These are phyloP conservation scores for Poecilia gillii DNA, from an alignment of 2,797 vertebrate genomes.

Conservation along the genomic window DNA sequence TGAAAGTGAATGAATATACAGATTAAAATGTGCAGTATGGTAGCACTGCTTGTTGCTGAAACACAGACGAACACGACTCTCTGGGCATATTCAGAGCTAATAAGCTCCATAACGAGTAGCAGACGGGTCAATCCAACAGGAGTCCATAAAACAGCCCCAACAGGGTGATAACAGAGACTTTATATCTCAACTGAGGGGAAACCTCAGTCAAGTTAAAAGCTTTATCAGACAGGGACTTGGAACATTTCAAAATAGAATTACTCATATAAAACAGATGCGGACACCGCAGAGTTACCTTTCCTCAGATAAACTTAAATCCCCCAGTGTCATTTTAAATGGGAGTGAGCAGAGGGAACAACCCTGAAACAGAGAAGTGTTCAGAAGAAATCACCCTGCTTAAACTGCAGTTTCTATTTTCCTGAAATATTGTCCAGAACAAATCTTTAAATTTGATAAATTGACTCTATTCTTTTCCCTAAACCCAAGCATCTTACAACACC, in stretches of 20 bases:
- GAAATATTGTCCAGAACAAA: background rate
- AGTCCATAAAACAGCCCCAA: background rate
- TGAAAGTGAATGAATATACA: background rate
- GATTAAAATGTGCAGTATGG: background rate
- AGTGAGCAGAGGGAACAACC: background rate
- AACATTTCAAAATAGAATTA: background rate
- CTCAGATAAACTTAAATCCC: background rate
- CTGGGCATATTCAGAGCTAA: background rate
- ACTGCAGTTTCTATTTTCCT: background rate
- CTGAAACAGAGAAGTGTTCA: background rate
- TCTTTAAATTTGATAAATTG: background rate
- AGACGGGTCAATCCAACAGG: background rate
- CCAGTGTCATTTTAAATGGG: background rate
- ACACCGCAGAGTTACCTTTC: too few relatives aligned
- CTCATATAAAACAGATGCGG: background rate
- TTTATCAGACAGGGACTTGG: background rate
- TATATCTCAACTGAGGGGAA: background rate
- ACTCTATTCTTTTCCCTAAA: background rate
- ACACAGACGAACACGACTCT: background rate
- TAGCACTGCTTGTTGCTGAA: background rate
- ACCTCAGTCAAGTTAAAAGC: background rate
- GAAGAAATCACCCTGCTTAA: background rate
- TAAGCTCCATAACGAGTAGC: background rate
- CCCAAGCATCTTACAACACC: background rate
- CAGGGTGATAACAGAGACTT: background rate